These are phyloP conservation scores for Trachelus iudaicus DNA, from an alignment of 2,888 invertebrate genomes.

Conservation along the genomic window DNA sequence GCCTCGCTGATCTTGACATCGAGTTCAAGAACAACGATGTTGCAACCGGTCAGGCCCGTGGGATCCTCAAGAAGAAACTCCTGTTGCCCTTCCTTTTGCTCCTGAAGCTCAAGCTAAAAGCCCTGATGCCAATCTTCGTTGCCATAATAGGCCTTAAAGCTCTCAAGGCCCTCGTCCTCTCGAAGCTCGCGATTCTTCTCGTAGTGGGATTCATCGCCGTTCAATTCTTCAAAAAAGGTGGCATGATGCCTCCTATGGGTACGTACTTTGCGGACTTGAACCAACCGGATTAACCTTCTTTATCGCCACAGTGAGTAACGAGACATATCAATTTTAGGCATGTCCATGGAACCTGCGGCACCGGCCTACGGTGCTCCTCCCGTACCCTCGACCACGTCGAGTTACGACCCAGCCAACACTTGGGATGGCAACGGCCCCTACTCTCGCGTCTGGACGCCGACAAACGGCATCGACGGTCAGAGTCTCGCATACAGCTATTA, in stretches of 20 bases:
- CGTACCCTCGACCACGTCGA: slow-evolving; percentile 69
- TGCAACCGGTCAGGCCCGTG: slow-evolving; percentile 71
- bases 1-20: slow-evolving; percentile 63
- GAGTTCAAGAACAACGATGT: slow-evolving; percentile 58
- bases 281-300: background rate
- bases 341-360: slow-evolving; percentile 76
- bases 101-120: slow-evolving; percentile 85
- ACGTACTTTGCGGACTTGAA: slow-evolving; percentile 18
- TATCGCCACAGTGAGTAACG: background rate
- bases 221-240: slow-evolving; percentile 83
- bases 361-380: slow-evolving; percentile 78
- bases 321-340: slow-evolving; percentile 65
- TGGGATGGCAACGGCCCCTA: slow-evolving; percentile 83
- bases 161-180: slow-evolving; percentile 84
- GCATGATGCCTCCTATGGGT: slow-evolving; percentile 67
- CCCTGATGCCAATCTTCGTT: slow-evolving; percentile 84
- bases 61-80: slow-evolving; percentile 83
- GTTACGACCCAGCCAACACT: slow-evolving; percentile 74
- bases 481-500: slow-evolving; percentile 65
- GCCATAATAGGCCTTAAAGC: slow-evolving; percentile 84
- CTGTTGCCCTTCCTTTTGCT: slow-evolving; percentile 82
- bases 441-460: slow-evolving; percentile 79
- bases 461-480: slow-evolving; percentile 59
- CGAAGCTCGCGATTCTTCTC: slow-evolving; percentile 83
- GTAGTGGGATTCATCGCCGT: slow-evolving; percentile 85